These are phyloP conservation scores for Drosophila pectinifera DNA, from an alignment of 1,140 invertebrate species.

Conservation along the genomic window DNA sequence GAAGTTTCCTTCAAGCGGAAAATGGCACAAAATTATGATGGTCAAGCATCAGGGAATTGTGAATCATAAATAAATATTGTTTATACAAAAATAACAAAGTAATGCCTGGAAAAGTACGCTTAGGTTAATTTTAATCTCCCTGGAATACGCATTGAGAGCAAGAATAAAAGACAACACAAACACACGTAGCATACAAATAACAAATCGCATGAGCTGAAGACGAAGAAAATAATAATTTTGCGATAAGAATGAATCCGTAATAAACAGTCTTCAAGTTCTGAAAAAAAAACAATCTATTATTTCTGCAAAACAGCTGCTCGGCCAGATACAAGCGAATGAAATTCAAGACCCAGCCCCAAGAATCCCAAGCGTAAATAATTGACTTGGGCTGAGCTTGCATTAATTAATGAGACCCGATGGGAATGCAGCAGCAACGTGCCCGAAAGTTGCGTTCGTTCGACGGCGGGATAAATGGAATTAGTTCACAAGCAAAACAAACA, in stretches of 20 bases:
- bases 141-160: constrained; percentile 4
- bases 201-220: constrained; percentile 33
- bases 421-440: constrained; percentile 6
- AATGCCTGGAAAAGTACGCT: constrained; percentile 1
- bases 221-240: constrained; percentile 1
- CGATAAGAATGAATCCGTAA: constrained; percentile 37
- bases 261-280: background rate
- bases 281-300: constrained; percentile 28
- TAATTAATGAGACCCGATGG: constrained; percentile 25
- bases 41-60: constrained; percentile 2
- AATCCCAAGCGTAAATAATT: constrained; percentile 18
- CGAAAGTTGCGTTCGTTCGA: constrained; percentile 1
- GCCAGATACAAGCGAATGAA: constrained; percentile 13
- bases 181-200: constrained; percentile 42
- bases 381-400: constrained; percentile 37
- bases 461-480: constrained; percentile 51
- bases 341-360: background rate
- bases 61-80: constrained; percentile 14
- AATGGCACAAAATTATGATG: background rate
- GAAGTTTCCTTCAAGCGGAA: constrained; percentile 2
- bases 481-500: constrained; percentile 57
- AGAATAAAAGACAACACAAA: constrained; percentile 40
- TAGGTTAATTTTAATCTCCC: constrained; percentile 5
- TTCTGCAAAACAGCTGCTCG: constrained; percentile 38
- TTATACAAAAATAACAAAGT: background rate